Evolutionary conservation across 2,797 vertebrate species (phyloP), one percentile per base, ranked within the genome.

Genomic region (Cygnus olor): DNA sequence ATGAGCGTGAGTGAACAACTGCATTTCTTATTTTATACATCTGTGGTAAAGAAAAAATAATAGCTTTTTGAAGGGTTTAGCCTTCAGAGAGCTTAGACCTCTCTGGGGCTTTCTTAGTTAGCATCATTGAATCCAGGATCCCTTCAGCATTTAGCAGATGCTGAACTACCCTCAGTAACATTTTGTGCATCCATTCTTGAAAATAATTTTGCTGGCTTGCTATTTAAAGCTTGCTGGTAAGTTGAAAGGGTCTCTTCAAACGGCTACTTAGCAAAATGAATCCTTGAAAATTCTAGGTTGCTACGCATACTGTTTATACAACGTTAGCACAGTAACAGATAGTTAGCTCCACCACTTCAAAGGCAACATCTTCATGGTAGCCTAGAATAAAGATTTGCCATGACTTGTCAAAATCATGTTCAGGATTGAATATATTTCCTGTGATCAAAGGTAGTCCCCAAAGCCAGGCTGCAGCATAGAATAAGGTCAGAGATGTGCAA

Each of bases 121-220:
- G 65, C 9, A 7, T 25, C 2, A 47, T 28, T 38, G 13, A 80
- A 57, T 77, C 49, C 49, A 27, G 88, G 40, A 80, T 85, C 34
- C 65, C 24, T 85, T 91, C 36, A 36, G n/a, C 83, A 36, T 42
- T 85, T 66, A 84, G 51, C 0, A 0, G 85, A 12, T 60, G 30
- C 56, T 3, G 1, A 61, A 34, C 60, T 86, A 78, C 60, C 69
- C 47, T 80, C 73, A 34, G 30, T 66, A 68, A 58, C 7, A 8
- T 81, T 74, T 63, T 82, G 65, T 69, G 36, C 65, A 74, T 92
- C 34, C 53, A 73, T 89, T 94, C 69, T 78, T 92, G 72, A 88
- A 85, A 92, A 73, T 44, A 0, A 1, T 82, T 94, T 82, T 87
- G 14, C 28, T 38, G 1, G 2, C 54, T 82, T 95, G 74, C 34